Evolutionary conservation across 2,113 vertebrate species (phyloP), one percentile per base, ranked within the genome.

Genomic region (Ctenodactylus gundi): DNA sequence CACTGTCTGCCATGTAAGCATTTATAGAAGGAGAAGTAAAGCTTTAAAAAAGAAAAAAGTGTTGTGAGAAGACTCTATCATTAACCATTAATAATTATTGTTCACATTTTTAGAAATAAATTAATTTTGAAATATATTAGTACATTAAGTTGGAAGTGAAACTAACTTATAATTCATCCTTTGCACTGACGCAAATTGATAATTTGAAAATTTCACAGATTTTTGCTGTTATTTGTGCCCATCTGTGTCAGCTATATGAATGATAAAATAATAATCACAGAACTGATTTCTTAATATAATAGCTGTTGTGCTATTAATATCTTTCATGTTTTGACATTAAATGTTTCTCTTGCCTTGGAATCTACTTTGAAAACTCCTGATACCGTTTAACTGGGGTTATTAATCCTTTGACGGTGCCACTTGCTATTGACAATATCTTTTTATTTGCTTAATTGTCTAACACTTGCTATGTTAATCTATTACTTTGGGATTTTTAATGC

Each of bases 371-470:
- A 75, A 96, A 49, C 49, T 85, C 90, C 51, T 92, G 83, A n/a
- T 57, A 82, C 34, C 90, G 4, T 8, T 6, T 94, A 81, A 51
- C 67, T 65, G n/a, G 4, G 36, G 46, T 55, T 91, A 86, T 57
- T 90, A 78, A 80, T 94, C 92, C 72, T 67, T 94, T 96, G 91
- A 95, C 76, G 64, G 67, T 75, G n/a, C 49, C 91, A 29, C 18
- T 21, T 96, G 86, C 92, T 96, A 62, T 46, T 95, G 82, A 49
- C 46, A 94, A 36, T 94, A 87, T 95, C 60, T 94, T 95, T 96
- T 96, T 78, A 94, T 90, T 93, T 96, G 80, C 80, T 97, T 97
- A 94, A 96, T 97, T 36, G 92, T 81, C 82, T 87, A 7, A 94
- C 88, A 94, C 95, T 73, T 67, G 84, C 57, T 88, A 29, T 95